Base-by-base conservation (phyloP, 2,888 invertebrate species). In the Elmis aenea region DNA sequence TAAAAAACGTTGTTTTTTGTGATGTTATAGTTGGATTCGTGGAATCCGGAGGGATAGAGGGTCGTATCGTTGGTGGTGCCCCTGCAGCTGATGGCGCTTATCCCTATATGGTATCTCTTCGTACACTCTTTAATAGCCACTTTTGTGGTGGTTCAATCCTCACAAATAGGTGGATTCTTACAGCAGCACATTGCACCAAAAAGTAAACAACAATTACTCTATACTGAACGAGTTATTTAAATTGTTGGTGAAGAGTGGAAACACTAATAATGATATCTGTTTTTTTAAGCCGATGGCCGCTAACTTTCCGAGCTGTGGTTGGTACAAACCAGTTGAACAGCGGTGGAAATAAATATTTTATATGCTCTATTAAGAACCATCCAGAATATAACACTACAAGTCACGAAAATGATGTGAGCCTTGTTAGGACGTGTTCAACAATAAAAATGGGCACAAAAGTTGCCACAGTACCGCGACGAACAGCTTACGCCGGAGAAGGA, bases 321-420 rank as follows among this genome's bases (percentile, higher is more conserved):
- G 77, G 77, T n/a, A 76, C 73, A 1, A 73, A 75, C 52, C 66
- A 70, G 31, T 61, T 77, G 1, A 58, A 63, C 0, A 45, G 64
- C 0, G 72, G 72, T 0, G 73, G 73, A 0, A 61, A 57, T 1
- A 52, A 57, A 0, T 72, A 76, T 53, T 59, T 64, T 33, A 66
- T 73, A 15, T 59, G 69, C 0, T 69, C 68, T 39, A 57, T 72
- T 47, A 57, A 2, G 74, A 75, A 38, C 67, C 70, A 21, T 51
- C 64, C 0, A 74, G 73, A 24, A 67, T 70, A 31, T 57, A 60
- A n/a, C 35, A 26, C 33, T 10, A 38, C 59, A 11, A 70, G 72
- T 22, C n/a, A n/a, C n/a, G 61, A 66, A 28, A 77, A 85, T 54
- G 85, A 86, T 50, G 81, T 86, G 36, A 85, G 83, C 0, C 58